Conservation (phyloP, 2,888 invertebrate genomes). For the Amorpha juglandis region DNA sequence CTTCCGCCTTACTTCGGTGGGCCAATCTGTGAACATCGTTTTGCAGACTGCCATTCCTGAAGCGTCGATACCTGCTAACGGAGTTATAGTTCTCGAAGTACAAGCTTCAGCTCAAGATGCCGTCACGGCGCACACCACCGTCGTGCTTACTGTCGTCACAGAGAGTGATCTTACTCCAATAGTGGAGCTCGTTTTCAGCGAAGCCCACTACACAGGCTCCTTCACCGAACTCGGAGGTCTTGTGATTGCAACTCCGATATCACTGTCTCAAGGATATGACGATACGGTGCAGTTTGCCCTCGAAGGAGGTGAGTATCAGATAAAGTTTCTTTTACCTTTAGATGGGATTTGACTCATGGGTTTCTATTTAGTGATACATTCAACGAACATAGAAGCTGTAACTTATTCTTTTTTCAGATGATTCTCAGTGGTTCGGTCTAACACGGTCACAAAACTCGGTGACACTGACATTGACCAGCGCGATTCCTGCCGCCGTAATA, state of each 20-base stretch:
- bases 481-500: slow-evolving; percentile 30
- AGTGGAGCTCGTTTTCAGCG: not conserved
- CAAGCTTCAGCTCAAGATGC: slow-evolving; percentile 4
- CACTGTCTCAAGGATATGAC: slow-evolving; percentile 29
- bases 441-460: slow-evolving; percentile 29
- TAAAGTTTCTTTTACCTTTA: not conserved
- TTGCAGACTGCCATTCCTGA: slow-evolving; percentile 37
- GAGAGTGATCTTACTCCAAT: slow-evolving; percentile 41
- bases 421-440: slow-evolving; percentile 47
- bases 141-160: slow-evolving; percentile 41
- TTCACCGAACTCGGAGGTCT: slow-evolving; percentile 3
- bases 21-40: slow-evolving; percentile 33
- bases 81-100: slow-evolving; percentile 34
- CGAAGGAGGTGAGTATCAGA: slow-evolving; percentile 33
- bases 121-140: slow-evolving; percentile 34
- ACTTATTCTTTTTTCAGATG: slow-evolving; percentile 36
- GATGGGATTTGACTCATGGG: not conserved
- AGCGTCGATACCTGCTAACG: slow-evolving; percentile 34
- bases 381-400: not conserved
- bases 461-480: slow-evolving; percentile 20
- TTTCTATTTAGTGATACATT: not conserved
- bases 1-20: slow-evolving; percentile 29
- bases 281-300: slow-evolving; percentile 31
- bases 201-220: slow-evolving; percentile 5
- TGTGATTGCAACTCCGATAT: not conserved